A percentile compares a stretch with the other conserved stretches of the same genome.
phyloP scores from a whole-genome alignment of 2,797 vertebrate genomes.

The Triplophysa bombifrons region DNA sequence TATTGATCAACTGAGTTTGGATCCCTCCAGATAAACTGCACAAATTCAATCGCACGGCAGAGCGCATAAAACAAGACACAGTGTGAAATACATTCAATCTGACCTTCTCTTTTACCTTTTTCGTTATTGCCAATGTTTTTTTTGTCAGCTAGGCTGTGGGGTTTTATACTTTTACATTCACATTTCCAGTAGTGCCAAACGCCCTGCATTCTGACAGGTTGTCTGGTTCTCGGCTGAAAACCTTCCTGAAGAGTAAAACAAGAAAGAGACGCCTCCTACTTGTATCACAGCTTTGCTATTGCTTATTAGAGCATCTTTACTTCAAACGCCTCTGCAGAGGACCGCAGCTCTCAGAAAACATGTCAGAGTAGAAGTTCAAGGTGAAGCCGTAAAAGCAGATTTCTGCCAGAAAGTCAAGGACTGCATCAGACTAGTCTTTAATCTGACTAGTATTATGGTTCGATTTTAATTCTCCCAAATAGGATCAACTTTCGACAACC shows the following conservation, averaged over 20 bases:
- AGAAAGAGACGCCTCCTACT: conserved; percentile 11
- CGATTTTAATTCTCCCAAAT: background rate
- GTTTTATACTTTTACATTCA: background rate
- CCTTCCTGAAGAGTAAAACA: background rate
- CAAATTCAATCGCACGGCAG: too few relatives aligned
- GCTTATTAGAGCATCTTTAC: background rate
- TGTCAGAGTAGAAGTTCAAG: background rate
- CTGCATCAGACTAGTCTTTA: background rate
- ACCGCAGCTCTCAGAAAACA: conserved; percentile 3
- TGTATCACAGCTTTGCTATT: conserved; percentile 1
- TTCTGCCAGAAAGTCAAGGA: background rate
- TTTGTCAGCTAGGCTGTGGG: conserved; percentile 9
- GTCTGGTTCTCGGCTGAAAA: conserved; percentile 24
- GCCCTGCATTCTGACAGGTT: conserved; percentile 24
- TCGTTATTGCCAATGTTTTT: conserved; percentile 18
- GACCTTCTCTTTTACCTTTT: conserved; percentile 36
- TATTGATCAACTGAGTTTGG: background rate
- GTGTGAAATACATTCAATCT: background rate
- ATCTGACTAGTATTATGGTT: background rate
- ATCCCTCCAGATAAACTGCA: background rate
- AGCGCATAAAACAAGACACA: background rate
- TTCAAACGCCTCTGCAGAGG: background rate
- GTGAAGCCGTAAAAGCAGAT: too few relatives aligned
- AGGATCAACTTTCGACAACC: too few relatives aligned
- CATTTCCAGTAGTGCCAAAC: conserved; percentile 27